Conservation (phyloP, 2,797 vertebrate genomes). For the Takifugu ocellatus region DNA sequence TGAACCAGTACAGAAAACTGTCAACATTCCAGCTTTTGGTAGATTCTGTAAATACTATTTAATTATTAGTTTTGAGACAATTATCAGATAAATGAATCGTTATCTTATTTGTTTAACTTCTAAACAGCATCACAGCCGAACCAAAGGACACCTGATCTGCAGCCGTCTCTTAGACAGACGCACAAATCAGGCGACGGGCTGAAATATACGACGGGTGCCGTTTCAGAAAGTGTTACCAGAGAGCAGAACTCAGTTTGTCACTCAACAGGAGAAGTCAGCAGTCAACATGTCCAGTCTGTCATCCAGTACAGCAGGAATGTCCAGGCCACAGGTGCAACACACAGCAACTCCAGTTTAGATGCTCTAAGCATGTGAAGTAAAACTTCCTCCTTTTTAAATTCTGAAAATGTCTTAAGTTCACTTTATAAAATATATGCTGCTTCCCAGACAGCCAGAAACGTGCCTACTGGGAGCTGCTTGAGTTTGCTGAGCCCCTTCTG, state of each 20-base stretch:
- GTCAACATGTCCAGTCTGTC: not conserved
- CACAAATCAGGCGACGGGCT: conserved; percentile 13
- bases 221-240: conserved; percentile 38
- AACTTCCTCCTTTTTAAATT: not conserved
- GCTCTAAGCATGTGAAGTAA: not conserved
- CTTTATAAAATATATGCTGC: conserved; percentile 18
- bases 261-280: not conserved
- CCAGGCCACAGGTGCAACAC: conserved; percentile 79
- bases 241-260: conserved; percentile 25
- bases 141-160: conserved; percentile 18
- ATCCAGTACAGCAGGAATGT: conserved; percentile 50
- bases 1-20: conserved; percentile 1
- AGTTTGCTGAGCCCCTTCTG: conserved; percentile 72
- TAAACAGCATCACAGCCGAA: conserved; percentile 24
- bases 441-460: conserved; percentile 80
- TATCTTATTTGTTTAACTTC: not conserved
- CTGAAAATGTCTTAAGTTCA: not conserved
- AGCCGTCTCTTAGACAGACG: conserved; percentile 7
- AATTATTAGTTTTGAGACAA: not conserved
- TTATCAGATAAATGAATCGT: not conserved
- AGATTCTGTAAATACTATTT: no score
- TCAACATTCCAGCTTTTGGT: not conserved
- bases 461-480: conserved; percentile 79
- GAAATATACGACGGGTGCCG: conserved; percentile 14
- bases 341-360: not conserved